phyloP scores from a whole-genome alignment of 1,140 invertebrate genomes.

The Sarcophaga peregrina region DNA sequence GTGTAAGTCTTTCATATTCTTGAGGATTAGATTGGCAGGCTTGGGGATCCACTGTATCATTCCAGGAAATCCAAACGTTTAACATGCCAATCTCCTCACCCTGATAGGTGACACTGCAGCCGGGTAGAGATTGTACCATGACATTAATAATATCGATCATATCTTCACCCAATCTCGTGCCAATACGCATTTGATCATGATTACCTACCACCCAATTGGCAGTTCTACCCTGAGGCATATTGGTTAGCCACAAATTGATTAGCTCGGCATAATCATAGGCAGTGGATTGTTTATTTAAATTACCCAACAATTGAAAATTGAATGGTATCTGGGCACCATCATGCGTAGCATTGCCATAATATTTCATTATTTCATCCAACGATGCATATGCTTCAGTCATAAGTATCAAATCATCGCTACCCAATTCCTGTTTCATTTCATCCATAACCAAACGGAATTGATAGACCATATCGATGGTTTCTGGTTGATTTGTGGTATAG shows the following conservation, averaged over 20 bases:
- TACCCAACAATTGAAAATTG: constrained; percentile 73
- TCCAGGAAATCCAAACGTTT: constrained; percentile 71
- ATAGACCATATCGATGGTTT: constrained; percentile 71
- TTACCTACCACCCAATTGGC: constrained; percentile 78
- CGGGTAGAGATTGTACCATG: constrained; percentile 77
- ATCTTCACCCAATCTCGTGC: constrained; percentile 70
- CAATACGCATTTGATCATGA: constrained; percentile 74
- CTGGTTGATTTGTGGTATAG: constrained; percentile 72
- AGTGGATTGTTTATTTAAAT: constrained; percentile 68
- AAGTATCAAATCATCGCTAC: constrained; percentile 71
- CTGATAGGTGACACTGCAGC: constrained; percentile 77
- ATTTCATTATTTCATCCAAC: constrained; percentile 72
- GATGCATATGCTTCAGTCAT: constrained; percentile 78
- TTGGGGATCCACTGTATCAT: constrained; percentile 67
- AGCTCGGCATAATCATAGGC: constrained; percentile 70
- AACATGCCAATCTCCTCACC: constrained; percentile 87
- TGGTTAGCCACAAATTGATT: constrained; percentile 71
- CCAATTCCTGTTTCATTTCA: constrained; percentile 64
- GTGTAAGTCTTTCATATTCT: constrained; percentile 59
- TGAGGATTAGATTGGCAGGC: constrained; percentile 61
- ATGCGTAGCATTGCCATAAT: constrained; percentile 70
- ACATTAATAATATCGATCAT: constrained; percentile 77
- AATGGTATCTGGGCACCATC: constrained; percentile 75
- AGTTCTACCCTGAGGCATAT: constrained; percentile 70
- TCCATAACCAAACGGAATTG: constrained; percentile 70